Evolutionary conservation across 2,888 invertebrate genomes (phyloP), one percentile per base, ranked within the genome.

Genomic region (Steromphala cineraria): DNA sequence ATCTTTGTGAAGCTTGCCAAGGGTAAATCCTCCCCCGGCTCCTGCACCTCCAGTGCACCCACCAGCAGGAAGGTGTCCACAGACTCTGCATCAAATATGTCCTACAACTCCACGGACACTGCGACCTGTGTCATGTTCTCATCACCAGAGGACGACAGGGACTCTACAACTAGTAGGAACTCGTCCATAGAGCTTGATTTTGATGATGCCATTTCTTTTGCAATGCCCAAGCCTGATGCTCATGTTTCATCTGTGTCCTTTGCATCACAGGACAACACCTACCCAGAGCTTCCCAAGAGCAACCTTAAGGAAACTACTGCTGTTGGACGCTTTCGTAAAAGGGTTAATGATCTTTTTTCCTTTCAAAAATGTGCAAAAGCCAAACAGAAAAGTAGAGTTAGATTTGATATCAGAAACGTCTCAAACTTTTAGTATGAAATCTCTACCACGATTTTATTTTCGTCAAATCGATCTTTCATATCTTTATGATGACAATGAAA

Each of bases 141-240:
- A 2, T 36, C 75, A 0, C 75, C 55, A 10, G 62, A 75, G 13
- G 75, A 75, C 52, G 53, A 52, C 3, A 52, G 75, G n/a, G 74
- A 75, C 28, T 76, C 76, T 10, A 55, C 74, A 21, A 53, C 77
- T 4, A 76, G 62, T 21, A 21, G 75, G 2, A 75, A 56, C 19
- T 75, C 80, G 19, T 81, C 81, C 21, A 36, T 76, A 19, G 67
- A 76, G 31, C 67, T 81, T 28, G 71, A 76, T 21, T 79, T 79
- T 46, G 79, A 79, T 40, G 81, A 81, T 31, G 79, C 81, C 31
- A 79, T 81, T 19, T 76, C 81, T 2, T 81, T 81, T 31, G 81
- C 76, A 0, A 62, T 31, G 28, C 76, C 81, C 13, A 74, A 53
- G 55, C 36, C 76, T 15, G 53, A 56, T 36, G 75, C 75, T 36